Conservation (phyloP, 2,113 vertebrate species). For the Antechinus stuartii region DNA sequence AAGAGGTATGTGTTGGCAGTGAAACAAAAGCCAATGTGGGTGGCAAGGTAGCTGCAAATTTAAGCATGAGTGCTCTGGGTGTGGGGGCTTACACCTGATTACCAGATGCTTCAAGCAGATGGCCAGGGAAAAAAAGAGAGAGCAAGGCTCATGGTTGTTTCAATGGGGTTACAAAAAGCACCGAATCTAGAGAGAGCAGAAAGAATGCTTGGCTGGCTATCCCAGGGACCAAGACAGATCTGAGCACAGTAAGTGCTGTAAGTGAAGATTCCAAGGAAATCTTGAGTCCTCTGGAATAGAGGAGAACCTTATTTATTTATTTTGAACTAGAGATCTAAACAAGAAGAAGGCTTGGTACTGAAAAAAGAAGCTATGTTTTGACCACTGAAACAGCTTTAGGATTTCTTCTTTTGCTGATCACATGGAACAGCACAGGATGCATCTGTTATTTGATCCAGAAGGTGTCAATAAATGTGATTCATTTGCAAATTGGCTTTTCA, state of each 20-base stretch:
- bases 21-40: conserved; percentile 87
- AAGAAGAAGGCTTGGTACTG: not conserved
- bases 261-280: not conserved
- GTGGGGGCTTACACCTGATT: conserved; percentile 88
- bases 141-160: conserved; percentile 86
- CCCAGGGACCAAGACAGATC: conserved; percentile 63
- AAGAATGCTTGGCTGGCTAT: conserved; percentile 68
- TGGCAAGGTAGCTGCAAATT: conserved; percentile 90
- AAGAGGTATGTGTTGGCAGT: conserved; percentile 85
- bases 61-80: conserved; percentile 88
- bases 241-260: not conserved
- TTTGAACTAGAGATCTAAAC: not conserved
- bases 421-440: conserved; percentile 44
- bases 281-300: not conserved
- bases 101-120: conserved; percentile 91
- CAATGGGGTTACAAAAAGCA: conserved; percentile 86
- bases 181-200: conserved; percentile 80
- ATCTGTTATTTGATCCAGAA: conserved; percentile 51
- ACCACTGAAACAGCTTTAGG: conserved; percentile 6
- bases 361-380: conserved; percentile 37
- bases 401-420: conserved; percentile 61
- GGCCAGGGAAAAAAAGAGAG: conserved; percentile 86
- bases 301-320: not conserved
- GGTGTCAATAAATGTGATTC: conserved; percentile 64
- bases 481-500: conserved; percentile 71